Evolutionary conservation across 1,140 invertebrate genomes (phyloP), one percentile per base, ranked within the genome.

Genomic region (Drosophila virilis): DNA sequence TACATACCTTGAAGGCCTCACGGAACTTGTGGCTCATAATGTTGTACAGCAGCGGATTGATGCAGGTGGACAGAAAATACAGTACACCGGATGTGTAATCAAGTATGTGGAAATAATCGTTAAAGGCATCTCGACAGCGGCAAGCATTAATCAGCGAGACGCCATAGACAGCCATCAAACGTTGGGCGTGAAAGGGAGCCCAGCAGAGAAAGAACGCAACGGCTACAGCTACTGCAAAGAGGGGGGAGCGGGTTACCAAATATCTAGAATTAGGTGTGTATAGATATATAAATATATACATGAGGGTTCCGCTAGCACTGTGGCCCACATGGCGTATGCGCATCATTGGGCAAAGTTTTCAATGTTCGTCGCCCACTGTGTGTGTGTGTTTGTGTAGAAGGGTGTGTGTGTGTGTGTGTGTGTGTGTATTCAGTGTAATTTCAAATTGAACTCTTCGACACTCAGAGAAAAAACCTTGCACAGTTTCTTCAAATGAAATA

Each of bases 141-240:
- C 83, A 57, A 60, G 71, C 77, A 74, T 79, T 92, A 67, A 90
- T 88, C 52, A 90, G 64, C 46, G 82, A 75, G 76, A 68, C 61
- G 32, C 94, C 95, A 70, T 97, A 96, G 2, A 96, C 94, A 0
- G 95, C 96, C 15, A 96, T 93, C 4, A 97, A 92, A 2, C 97
- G 93, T 85, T 99, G 98, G 0, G 96, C 95, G 88, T 99, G 98
- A 92, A 98, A 98, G 6, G 98, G 98, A 1, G 97, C 97, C 97
- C 97, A 99, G 93, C 97, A 98, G 12, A 98, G 94, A 93, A 98
- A 98, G 93, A 99, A 99, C 3, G 97, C 96, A 7, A 97, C 95
- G n/a, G 98, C 98, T 8, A 99, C 98, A 61, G 97, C 97, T 90
- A 98, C 98, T 98, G 94, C 79, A 86, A 86, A 73, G 68, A 88